Conservation (phyloP, 37 sponge, comb jelly and placozoan genomes). For the Hexactinellida sp. region DNA sequence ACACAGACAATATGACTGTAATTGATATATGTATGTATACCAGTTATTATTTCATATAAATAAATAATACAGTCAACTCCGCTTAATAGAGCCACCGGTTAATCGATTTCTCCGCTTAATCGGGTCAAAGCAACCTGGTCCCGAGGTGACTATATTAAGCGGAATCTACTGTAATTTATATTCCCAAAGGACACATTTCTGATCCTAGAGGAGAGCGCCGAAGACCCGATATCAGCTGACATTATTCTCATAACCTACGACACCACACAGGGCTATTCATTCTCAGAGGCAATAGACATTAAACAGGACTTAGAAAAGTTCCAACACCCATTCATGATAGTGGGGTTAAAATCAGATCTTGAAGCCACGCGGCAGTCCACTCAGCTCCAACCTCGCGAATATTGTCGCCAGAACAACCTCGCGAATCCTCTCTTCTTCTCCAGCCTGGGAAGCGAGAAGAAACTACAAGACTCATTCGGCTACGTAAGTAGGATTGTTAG, state of each 20-base stretch:
- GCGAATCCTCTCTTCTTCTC: not conserved
- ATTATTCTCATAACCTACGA: not conserved
- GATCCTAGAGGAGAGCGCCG: not conserved
- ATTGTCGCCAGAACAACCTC: not conserved
- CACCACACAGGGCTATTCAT: not conserved
- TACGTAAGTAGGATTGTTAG: not conserved
- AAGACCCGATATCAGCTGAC: not conserved
- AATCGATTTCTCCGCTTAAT: no score
- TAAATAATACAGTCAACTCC: no score
- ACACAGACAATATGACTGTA: no score
- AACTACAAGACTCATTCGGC: not conserved
- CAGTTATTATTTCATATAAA: no score
- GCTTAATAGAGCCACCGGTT: no score
- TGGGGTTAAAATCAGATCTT: not conserved
- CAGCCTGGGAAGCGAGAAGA: not conserved
- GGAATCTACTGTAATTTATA: no score
- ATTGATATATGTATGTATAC: no score
- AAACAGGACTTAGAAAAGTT: conserved; percentile 4
- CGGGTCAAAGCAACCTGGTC: no score
- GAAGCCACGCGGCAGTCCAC: not conserved
- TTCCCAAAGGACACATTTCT: not conserved
- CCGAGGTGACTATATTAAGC: no score
- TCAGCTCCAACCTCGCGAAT: conserved; percentile 15
- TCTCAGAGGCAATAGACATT: not conserved
- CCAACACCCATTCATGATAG: not conserved